Percentiles rank a stretch among this genome's conserved stretches.
phyloP scores from a whole-genome alignment of 2,888 invertebrate genomes.

The Seira sanloemensis region DNA sequence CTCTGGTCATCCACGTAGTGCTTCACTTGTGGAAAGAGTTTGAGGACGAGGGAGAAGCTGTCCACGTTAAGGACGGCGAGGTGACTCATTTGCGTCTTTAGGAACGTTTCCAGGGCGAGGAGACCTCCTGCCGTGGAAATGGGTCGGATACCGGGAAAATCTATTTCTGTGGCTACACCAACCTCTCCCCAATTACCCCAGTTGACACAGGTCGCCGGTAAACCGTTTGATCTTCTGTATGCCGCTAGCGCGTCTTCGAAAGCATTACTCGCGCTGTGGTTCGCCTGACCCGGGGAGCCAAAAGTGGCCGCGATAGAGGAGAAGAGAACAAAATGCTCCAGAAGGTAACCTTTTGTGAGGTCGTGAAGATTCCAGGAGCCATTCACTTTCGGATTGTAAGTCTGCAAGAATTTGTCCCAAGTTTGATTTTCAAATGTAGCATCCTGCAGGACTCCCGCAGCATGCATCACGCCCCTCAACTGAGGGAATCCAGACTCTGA shows the following conservation, averaged over 20 bases:
- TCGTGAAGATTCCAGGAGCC: constrained; percentile 54
- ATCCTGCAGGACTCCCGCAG: constrained; percentile 33
- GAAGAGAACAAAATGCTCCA: constrained; percentile 64
- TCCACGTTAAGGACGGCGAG: constrained; percentile 7
- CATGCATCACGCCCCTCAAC: constrained; percentile 29
- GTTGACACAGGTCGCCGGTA: constrained; percentile 32
- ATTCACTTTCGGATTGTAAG: constrained; percentile 48
- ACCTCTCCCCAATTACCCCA: constrained; percentile 50
- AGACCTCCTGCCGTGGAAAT: constrained; percentile 13
- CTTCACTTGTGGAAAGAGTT: constrained; percentile 20
- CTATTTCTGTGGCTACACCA: constrained; percentile 32
- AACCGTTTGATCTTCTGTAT: constrained; percentile 40
- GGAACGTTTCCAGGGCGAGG: constrained; percentile 13
- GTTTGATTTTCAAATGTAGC: constrained; percentile 45
- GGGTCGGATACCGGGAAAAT: constrained; percentile 22
- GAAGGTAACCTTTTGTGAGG: constrained; percentile 36
- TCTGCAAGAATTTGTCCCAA: constrained; percentile 50
- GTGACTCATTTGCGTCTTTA: constrained; percentile 26
- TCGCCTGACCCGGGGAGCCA: constrained; percentile 46
- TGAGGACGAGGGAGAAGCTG: not conserved
- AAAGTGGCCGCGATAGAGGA: constrained; percentile 48
- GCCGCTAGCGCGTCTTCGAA: constrained; percentile 47
- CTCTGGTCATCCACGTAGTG: constrained; percentile 13
- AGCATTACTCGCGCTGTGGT: constrained; percentile 40
- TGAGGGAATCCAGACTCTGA: not conserved